phyloP scores from a whole-genome alignment of 1,140 invertebrate species.

The Andrena cerasifolii region DNA sequence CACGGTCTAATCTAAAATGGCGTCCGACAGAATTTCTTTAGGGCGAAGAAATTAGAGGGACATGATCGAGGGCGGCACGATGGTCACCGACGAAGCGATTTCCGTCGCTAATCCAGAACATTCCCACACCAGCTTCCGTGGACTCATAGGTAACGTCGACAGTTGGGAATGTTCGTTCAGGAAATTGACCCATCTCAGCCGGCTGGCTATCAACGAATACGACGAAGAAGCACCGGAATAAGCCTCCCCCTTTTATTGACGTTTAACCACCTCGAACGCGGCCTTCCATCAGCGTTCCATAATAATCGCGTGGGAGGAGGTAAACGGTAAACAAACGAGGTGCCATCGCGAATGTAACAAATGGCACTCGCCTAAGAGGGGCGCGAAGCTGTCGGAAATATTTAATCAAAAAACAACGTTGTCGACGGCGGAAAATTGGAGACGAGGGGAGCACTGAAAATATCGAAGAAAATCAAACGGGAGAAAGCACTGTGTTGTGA shows the following conservation, averaged over 20 bases:
- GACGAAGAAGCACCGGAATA: slow-evolving; percentile 35
- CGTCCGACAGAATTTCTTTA: neutral
- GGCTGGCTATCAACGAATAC: slow-evolving; percentile 48
- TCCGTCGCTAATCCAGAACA: slow-evolving; percentile 61
- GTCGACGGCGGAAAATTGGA: no score
- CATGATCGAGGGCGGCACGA: slow-evolving; percentile 28
- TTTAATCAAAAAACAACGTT: no score
- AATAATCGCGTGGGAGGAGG: no score
- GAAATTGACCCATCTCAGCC: slow-evolving; percentile 67
- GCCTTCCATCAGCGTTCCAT: no score
- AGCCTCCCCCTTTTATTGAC: slow-evolving; percentile 49
- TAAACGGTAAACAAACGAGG: no score
- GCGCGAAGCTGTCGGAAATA: no score
- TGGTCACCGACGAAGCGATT: slow-evolving; percentile 58
- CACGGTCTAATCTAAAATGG: neutral
- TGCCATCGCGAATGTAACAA: no score
- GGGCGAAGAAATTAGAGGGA: slow-evolving; percentile 57
- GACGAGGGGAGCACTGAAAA: no score
- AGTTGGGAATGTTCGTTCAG: slow-evolving; percentile 54
- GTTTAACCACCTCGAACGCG: neutral
- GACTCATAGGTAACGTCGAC: slow-evolving; percentile 54
- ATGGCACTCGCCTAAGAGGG: no score
- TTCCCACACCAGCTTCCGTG: slow-evolving; percentile 32
- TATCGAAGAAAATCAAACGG: no score
- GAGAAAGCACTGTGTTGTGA: no score